These are phyloP conservation scores for Antheraea mylitta DNA, from an alignment of 1,140 invertebrate genomes.

Conservation along the genomic window DNA sequence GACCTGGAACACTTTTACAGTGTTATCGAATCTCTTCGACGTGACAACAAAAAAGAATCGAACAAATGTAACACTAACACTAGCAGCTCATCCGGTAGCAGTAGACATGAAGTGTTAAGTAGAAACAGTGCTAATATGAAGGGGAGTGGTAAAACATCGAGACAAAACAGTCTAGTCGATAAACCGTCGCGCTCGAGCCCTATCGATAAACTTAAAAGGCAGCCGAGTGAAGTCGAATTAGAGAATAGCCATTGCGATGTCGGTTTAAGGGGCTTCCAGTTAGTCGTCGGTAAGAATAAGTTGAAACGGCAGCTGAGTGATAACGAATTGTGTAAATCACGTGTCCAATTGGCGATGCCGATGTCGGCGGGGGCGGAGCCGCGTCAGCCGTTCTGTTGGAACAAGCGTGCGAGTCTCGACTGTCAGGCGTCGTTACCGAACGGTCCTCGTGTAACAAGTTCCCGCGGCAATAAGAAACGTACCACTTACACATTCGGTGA, in stretches of 20 bases:
- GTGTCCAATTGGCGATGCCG: conserved; percentile 56
- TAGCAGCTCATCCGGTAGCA: conserved; percentile 50
- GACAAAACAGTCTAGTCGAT: conserved; percentile 56
- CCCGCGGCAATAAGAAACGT: conserved; percentile 30
- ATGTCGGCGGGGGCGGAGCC: conserved; percentile 65
- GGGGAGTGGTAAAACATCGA: conserved; percentile 26
- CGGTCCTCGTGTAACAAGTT: conserved; percentile 13
- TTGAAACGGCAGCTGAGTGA: conserved; percentile 61
- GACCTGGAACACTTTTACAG: conserved; percentile 62
- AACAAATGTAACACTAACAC: conserved; percentile 47
- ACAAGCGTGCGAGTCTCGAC: conserved; percentile 45
- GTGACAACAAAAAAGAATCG: conserved; percentile 30
- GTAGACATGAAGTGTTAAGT: conserved; percentile 23
- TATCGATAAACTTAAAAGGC: conserved; percentile 43
- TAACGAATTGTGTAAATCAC: conserved; percentile 51
- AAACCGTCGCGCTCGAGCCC: conserved; percentile 34
- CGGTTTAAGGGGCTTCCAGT: conserved; percentile 50
- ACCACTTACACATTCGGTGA: conserved; percentile 63
- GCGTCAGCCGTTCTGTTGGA: conserved; percentile 51
- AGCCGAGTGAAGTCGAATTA: conserved; percentile 52
- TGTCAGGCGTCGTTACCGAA: conserved; percentile 38
- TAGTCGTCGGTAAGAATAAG: conserved; percentile 62
- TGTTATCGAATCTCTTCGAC: conserved; percentile 53
- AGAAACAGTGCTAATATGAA: conserved; percentile 23
- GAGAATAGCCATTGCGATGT: conserved; percentile 30